Conservation (phyloP, 2,797 vertebrate genomes). For the Hoplostethus mediterraneus region DNA sequence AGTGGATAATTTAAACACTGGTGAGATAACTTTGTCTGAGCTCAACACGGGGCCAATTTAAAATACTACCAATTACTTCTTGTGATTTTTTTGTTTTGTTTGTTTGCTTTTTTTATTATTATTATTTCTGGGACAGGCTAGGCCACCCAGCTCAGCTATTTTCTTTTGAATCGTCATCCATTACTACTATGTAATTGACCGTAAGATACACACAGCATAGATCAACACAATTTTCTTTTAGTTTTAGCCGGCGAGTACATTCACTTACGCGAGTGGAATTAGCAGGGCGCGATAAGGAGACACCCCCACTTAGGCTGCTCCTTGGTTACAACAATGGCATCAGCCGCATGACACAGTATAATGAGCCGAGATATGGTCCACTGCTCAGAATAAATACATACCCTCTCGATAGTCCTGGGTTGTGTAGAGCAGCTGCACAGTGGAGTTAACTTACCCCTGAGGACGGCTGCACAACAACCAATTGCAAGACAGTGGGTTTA, state of each 20-base stretch:
- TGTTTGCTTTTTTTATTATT: not conserved
- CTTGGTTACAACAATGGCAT: slow-evolving; percentile 53
- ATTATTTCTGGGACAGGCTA: slow-evolving; percentile 9
- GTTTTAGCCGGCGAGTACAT: slow-evolving; percentile 12
- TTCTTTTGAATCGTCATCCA: slow-evolving; percentile 49
- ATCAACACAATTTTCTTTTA: slow-evolving; percentile 49
- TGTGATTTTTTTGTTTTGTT: slow-evolving; percentile 8
- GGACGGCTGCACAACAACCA: slow-evolving; percentile 46
- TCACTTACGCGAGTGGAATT: slow-evolving; percentile 48
- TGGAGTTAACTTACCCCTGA: slow-evolving; percentile 9
- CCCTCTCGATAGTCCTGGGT: slow-evolving; percentile 40
- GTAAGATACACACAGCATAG: slow-evolving; percentile 52
- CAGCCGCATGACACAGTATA: slow-evolving; percentile 68
- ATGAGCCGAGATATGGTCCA: slow-evolving; percentile 62
- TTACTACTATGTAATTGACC: slow-evolving; percentile 51
- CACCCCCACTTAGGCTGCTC: slow-evolving; percentile 17
- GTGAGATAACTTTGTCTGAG: slow-evolving; percentile 45
- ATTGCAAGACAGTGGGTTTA: slow-evolving; percentile 54
- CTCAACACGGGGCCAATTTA: slow-evolving; percentile 55
- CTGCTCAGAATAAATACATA: slow-evolving; percentile 62
- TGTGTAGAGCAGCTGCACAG: slow-evolving; percentile 51
- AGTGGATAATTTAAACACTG: slow-evolving; percentile 31
- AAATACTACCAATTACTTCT: slow-evolving; percentile 52
- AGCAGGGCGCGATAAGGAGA: slow-evolving; percentile 27
- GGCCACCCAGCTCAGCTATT: slow-evolving; percentile 46